These are phyloP conservation scores for Chrysomallon squamiferum DNA, from an alignment of 1,140 invertebrate genomes.

Conservation along the genomic window DNA sequence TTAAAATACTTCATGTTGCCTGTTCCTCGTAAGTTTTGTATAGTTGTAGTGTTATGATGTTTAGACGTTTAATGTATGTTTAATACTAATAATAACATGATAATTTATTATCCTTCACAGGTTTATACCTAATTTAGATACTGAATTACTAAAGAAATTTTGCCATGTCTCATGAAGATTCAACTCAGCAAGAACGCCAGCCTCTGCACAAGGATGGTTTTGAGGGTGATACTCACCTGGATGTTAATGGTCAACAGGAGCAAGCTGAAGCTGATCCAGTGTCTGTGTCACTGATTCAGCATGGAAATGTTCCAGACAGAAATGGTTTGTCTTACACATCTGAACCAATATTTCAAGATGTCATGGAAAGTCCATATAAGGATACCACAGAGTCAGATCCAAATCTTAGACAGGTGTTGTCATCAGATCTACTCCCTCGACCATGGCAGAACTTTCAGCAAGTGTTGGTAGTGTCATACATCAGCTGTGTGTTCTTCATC, in stretches of 20 bases:
- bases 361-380: slow-evolving; percentile 49
- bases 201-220: slow-evolving; percentile 23
- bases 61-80: too few species aligned
- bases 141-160: neutral
- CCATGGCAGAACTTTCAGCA: slow-evolving; percentile 52
- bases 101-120: too few species aligned
- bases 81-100: too few species aligned
- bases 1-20: too few species aligned
- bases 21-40: too few species aligned
- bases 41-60: too few species aligned
- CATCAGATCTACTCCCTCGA: slow-evolving; percentile 45
- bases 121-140: neutral
- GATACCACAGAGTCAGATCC: slow-evolving; percentile 52
- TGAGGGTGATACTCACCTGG: slow-evolving; percentile 1
- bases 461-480: slow-evolving; percentile 44
- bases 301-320: slow-evolving; percentile 3
- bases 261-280: slow-evolving; percentile 5
- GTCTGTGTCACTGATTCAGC: slow-evolving; percentile 25
- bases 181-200: slow-evolving; percentile 16
- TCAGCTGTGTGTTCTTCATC: slow-evolving; percentile 42
- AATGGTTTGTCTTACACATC: slow-evolving; percentile 30
- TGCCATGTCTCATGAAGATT: slow-evolving; percentile 2
- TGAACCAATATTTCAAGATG: slow-evolving; percentile 37
- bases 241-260: neutral
- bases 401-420: slow-evolving; percentile 43